Base-by-base conservation (phyloP, 2,113 vertebrate species). In the Corvus cornix region DNA sequence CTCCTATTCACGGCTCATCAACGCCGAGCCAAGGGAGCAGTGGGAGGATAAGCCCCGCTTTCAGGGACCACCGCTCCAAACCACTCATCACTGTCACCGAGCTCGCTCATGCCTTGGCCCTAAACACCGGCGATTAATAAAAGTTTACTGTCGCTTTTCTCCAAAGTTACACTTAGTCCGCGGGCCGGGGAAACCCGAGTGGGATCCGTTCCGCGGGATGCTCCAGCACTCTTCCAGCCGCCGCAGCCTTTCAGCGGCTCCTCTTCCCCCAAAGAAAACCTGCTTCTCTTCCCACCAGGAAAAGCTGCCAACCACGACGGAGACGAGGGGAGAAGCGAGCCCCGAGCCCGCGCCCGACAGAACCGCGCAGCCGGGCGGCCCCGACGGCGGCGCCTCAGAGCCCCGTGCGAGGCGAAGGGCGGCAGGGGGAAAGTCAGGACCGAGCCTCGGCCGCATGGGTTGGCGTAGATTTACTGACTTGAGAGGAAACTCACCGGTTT, bases 21-120 rank as follows among this genome's bases (percentile, higher is more conserved):
- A 73, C 97, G 96, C 95, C 55, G 84, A 86, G 93, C 27, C 94
- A 87, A 79, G 37, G 74, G 93, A 93, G 66, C 89, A 31, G 81
- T 92, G 94, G 93, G 89, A 95, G 66, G 92, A 95, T 93, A 96
- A 97, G 97, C 96, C 83, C 98, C 96, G 96, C 97, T 97, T 93
- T 84, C 62, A 41, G 84, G 97, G 95, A 96, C 97, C 87, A 78
- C 77, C 59, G 59, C 93, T 91, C 92, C 91, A 83, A 94, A 97
- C 97, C 93, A 96, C 93, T 97, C 97, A 97, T 96, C 92, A 84
- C 96, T 96, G 90, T 94, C 93, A 91, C 87, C 87, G 88, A 82
- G 56, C 86, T 84, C 89, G 63, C 79, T 94, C 93, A 30, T 43
- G 90, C 76, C 58, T 91, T 90, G 95, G 92, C 96, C 86, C 58